phyloP scores from a whole-genome alignment of 1,140 invertebrate species.

The Drosophila saltans region DNA sequence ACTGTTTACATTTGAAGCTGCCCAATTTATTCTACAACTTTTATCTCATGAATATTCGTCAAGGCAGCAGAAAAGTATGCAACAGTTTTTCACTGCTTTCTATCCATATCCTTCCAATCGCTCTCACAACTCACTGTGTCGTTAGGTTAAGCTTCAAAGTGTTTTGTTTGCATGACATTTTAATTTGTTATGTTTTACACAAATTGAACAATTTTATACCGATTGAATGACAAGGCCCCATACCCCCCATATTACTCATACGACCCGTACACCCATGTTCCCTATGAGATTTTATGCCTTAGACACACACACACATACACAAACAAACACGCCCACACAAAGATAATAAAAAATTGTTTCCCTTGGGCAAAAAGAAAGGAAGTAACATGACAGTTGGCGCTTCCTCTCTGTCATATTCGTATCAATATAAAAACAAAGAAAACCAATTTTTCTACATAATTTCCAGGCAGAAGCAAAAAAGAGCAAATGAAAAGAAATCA shows the following conservation, averaged over 20 bases:
- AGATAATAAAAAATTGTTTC: constrained; percentile 3
- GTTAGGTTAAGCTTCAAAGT: neutral
- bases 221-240: constrained; percentile 16
- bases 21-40: neutral
- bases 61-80: neutral
- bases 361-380: neutral
- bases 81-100: neutral
- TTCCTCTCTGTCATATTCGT: constrained; percentile 33
- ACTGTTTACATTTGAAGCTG: neutral
- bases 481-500: too few relatives aligned
- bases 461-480: constrained; percentile 26
- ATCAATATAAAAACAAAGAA: constrained; percentile 62
- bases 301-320: neutral
- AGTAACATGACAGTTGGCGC: constrained; percentile 28
- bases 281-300: constrained; percentile 30
- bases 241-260: neutral
- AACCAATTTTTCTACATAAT: constrained; percentile 64
- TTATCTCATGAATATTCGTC: neutral
- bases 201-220: constrained; percentile 48
- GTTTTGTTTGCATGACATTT: constrained; percentile 46
- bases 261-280: neutral
- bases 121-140: neutral
- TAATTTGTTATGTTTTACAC: constrained; percentile 65
- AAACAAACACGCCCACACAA: constrained; percentile 9
- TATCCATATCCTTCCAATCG: too few relatives aligned